Evolutionary conservation across 2,113 vertebrate genomes (phyloP).

Genomic region (Pan paniscus): DNA sequence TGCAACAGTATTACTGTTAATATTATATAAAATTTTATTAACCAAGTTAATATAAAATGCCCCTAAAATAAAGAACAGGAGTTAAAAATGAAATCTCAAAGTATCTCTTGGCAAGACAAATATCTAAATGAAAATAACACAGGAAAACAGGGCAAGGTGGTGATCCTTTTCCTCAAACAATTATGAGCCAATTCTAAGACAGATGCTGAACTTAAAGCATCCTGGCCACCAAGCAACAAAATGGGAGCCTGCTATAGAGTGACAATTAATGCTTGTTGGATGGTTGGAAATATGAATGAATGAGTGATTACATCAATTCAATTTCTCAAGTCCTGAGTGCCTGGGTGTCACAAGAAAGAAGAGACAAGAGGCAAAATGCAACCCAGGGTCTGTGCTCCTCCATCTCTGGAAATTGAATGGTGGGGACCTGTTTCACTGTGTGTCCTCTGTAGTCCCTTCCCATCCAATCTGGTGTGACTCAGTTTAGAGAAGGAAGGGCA

Average conservation of each 20-base stretch:
- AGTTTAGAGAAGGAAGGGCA: not conserved
- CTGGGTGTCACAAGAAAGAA: not conserved
- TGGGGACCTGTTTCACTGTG: rapidly evolving
- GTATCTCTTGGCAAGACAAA: not conserved
- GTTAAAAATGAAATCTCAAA: not conserved
- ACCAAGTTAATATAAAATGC: not conserved
- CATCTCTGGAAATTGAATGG: rapidly evolving
- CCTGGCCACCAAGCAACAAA: rapidly evolving
- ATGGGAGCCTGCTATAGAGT: too few species aligned
- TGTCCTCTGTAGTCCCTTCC: rapidly evolving
- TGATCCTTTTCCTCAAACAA: not conserved
- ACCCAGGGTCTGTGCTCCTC: not conserved
- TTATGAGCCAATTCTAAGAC: not conserved
- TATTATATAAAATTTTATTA: not conserved
- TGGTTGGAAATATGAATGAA: not conserved
- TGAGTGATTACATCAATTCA: too few species aligned
- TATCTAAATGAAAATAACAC: not conserved
- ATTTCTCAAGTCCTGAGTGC: not conserved
- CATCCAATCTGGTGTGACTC: rapidly evolving
- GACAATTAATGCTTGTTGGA: rapidly evolving
- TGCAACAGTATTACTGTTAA: not conserved
- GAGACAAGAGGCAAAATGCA: rapidly evolving
- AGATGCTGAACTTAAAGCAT: not conserved
- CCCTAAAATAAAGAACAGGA: not conserved
- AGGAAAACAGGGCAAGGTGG: not conserved